These are phyloP conservation scores for Irena cyanogastra DNA, from an alignment of 2,113 vertebrate genomes.

Conservation along the genomic window DNA sequence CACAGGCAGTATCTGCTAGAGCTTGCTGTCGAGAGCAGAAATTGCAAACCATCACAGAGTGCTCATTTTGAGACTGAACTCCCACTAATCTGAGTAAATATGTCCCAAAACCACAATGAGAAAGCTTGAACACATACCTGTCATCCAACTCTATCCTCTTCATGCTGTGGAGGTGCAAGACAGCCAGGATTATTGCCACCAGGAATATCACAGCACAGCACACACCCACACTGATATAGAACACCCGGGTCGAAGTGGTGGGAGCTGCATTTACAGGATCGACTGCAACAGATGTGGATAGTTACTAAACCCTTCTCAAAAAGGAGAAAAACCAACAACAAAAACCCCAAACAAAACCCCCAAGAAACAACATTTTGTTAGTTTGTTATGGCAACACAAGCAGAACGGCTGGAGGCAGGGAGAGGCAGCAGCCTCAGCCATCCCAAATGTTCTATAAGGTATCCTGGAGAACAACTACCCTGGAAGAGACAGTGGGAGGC, in stretches of 20 bases:
- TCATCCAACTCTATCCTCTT: constrained; percentile 96
- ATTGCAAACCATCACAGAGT: background rate
- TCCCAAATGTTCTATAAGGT: too few relatives aligned
- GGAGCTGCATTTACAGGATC: constrained; percentile 83
- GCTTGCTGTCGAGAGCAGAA: background rate
- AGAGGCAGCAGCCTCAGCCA: background rate
- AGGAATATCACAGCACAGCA: constrained; percentile 98
- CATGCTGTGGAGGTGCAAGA: constrained; percentile 98
- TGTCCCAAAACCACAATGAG: background rate
- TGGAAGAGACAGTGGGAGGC: background rate
- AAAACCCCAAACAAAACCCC: fast-evolving
- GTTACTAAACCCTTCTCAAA: background rate
- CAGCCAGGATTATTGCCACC: constrained; percentile 94
- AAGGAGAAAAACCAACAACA: background rate
- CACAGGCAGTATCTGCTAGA: background rate
- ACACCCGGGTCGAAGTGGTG: constrained; percentile 95
- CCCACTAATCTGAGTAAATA: background rate
- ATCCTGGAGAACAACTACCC: background rate
- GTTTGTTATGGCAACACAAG: background rate
- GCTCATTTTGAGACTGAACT: background rate
- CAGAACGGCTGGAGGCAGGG: background rate
- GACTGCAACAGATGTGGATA: constrained; percentile 68
- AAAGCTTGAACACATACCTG: constrained; percentile 76
- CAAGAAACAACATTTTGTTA: background rate
- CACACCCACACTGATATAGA: constrained; percentile 97